Evolutionary conservation across 1,140 invertebrate species (phyloP).

Genomic region (Ephestia elutella): DNA sequence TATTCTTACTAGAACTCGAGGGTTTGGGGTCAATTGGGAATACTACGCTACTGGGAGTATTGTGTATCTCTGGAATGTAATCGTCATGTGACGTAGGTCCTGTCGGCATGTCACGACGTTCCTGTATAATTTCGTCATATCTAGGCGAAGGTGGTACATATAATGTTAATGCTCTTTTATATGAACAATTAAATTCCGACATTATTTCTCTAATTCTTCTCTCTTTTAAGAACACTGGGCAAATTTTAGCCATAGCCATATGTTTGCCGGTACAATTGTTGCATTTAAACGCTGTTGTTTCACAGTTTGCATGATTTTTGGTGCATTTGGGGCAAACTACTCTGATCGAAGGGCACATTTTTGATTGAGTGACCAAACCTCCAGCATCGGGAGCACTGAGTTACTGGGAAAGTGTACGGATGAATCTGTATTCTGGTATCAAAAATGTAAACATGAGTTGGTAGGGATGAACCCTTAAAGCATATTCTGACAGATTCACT

Average conservation of each 20-base stretch:
- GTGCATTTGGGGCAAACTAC: conserved; percentile 33
- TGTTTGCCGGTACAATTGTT: conserved; percentile 27
- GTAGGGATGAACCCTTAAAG: conserved; percentile 16
- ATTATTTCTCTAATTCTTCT: conserved; percentile 28
- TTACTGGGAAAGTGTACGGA: conserved; percentile 31
- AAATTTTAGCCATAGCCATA: conserved; percentile 19
- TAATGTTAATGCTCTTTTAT: conserved; percentile 21
- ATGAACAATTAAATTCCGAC: conserved; percentile 24
- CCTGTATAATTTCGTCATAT: neutral
- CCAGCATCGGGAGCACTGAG: conserved; percentile 36
- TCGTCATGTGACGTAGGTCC: neutral
- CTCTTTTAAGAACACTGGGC: conserved; percentile 28
- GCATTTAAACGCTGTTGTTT: conserved; percentile 25
- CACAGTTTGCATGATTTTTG: conserved; percentile 26
- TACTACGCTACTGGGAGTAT: neutral
- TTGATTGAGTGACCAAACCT: conserved; percentile 22
- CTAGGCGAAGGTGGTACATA: conserved; percentile 12
- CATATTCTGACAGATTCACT: conserved; percentile 20
- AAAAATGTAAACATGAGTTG: conserved; percentile 14
- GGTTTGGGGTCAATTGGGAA: neutral
- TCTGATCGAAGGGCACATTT: conserved; percentile 21
- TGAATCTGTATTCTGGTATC: conserved; percentile 22
- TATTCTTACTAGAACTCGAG: neutral
- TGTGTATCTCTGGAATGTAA: neutral
- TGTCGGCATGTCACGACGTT: neutral